Conservation (phyloP, 2,888 invertebrate genomes). For the Nomada hirtipes region DNA sequence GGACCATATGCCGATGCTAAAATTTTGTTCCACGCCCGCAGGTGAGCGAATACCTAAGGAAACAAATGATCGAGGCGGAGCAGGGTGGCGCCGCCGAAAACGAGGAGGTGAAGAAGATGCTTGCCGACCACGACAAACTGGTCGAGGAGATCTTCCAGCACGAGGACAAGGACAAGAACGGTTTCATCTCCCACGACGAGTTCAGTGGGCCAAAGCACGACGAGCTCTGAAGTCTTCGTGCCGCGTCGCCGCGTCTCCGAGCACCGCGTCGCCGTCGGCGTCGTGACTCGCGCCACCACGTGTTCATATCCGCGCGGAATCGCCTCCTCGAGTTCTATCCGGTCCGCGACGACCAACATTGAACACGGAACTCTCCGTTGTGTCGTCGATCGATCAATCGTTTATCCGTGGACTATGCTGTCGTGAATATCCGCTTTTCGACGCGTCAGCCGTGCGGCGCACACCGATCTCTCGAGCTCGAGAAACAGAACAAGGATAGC, state of each 20-base stretch:
- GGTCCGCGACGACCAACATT: conserved; percentile 36
- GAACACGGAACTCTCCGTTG: conserved; percentile 10
- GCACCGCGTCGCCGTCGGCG: conserved; percentile 59
- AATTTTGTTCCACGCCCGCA: conserved; percentile 81
- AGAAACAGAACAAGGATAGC: conserved; percentile 9
- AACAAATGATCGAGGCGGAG: conserved; percentile 94
- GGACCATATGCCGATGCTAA: background rate
- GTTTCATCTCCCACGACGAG: conserved; percentile 97
- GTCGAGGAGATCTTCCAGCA: conserved; percentile 99
- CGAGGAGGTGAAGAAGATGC: conserved; percentile 92
- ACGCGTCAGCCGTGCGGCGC: conserved; percentile 11
- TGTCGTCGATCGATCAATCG: conserved; percentile 4
- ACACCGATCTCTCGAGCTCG: conserved; percentile 1
- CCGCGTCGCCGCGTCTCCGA: conserved; percentile 63
- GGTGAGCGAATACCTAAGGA: conserved; percentile 96
- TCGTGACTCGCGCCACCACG: conserved; percentile 66
- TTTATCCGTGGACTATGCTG: conserved; percentile 6
- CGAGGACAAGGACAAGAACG: conserved; percentile 98
- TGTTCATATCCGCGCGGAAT: conserved; percentile 66
- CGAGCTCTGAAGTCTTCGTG: conserved; percentile 90
- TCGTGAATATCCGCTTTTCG: conserved; percentile 7
- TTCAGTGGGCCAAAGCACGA: conserved; percentile 99
- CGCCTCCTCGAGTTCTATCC: conserved; percentile 52
- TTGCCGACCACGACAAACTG: conserved; percentile 95
- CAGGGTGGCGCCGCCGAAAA: conserved; percentile 86